phyloP scores from a whole-genome alignment of 2,113 vertebrate species.

The Rhineura floridana region DNA sequence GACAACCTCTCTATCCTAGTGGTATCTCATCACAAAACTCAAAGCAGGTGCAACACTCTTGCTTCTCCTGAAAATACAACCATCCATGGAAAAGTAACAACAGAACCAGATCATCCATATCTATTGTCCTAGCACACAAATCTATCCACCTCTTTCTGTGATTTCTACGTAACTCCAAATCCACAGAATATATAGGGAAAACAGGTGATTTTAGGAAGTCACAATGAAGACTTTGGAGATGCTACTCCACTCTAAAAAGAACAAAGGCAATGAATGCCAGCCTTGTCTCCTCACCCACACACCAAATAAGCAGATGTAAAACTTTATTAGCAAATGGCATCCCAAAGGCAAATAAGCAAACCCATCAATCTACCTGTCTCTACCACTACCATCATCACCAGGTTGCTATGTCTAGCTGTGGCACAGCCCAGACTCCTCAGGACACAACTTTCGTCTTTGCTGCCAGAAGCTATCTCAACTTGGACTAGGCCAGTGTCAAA shows the following conservation, averaged over 20 bases:
- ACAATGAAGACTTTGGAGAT: slow-evolving; percentile 51
- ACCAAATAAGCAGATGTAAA: slow-evolving; percentile 37
- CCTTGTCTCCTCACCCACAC: slow-evolving; percentile 37
- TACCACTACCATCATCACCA: background rate
- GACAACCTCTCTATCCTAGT: slow-evolving; percentile 9
- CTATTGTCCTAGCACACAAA: background rate
- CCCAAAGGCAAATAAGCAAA: background rate
- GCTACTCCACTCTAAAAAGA: slow-evolving; percentile 57
- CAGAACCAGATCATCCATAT: background rate
- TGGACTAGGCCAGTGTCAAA: background rate
- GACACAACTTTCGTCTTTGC: slow-evolving; percentile 10
- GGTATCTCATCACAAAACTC: background rate
- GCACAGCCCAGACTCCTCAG: background rate
- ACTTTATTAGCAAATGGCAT: background rate
- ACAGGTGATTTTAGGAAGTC: slow-evolving; percentile 18
- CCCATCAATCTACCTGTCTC: background rate
- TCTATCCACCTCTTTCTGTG: slow-evolving; percentile 6
- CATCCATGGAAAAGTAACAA: background rate
- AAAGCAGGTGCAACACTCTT: slow-evolving; percentile 30
- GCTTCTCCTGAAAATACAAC: background rate
- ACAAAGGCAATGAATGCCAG: slow-evolving; percentile 14
- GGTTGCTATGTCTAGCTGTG: background rate
- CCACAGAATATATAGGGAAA: slow-evolving; percentile 40
- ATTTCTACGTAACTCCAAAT: slow-evolving; percentile 36
- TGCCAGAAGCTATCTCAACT: background rate